These are phyloP conservation scores for Melanaphis sacchari DNA, from an alignment of 1,140 invertebrate genomes.

Conservation along the genomic window DNA sequence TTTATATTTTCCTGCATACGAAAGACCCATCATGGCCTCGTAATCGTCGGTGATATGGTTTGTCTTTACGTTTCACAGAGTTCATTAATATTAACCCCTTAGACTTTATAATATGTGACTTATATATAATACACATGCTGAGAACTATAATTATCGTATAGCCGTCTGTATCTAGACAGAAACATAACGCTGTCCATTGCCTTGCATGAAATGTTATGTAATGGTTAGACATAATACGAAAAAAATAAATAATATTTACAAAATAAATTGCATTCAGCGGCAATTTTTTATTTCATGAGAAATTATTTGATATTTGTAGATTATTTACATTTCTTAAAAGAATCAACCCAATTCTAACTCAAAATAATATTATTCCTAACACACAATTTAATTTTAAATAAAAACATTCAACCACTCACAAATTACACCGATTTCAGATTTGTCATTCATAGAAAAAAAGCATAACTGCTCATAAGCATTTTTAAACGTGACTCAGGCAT, in stretches of 20 bases:
- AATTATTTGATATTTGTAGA: no score
- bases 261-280: not conserved
- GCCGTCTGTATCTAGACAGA: not conserved
- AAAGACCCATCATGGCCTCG: not conserved
- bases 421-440: no score
- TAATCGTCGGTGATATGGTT: not conserved
- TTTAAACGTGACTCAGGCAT: no score
- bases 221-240: not conserved
- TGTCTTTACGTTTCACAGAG: not conserved
- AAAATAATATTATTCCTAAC: no score
- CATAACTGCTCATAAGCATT: no score
- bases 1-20: not conserved
- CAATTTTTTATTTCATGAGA: not conserved
- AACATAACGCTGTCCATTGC: not conserved
- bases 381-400: no score
- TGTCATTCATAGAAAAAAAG: no score
- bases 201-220: not conserved
- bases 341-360: no score
- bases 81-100: not conserved
- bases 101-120: not conserved
- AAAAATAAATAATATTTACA: not conserved
- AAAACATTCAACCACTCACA: no score
- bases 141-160: not conserved
- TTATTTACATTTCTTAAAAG: no score
- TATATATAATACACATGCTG: not conserved